phyloP scores from a whole-genome alignment of 2,113 vertebrate species.

The Motacilla alba region DNA sequence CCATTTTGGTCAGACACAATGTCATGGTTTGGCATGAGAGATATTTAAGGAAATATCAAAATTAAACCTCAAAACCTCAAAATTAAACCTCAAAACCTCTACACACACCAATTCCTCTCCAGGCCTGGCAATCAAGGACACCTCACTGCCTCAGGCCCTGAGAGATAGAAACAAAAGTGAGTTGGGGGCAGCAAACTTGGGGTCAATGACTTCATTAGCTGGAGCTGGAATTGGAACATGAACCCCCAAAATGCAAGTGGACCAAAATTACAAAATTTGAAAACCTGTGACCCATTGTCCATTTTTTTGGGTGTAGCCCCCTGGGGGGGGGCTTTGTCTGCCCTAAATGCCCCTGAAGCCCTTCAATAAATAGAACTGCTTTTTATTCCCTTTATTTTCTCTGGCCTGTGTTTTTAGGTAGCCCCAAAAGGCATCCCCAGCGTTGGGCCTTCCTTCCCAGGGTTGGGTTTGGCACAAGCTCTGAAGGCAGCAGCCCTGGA shows the following conservation, averaged over 20 bases:
- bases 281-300: neutral
- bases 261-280: fast-evolving
- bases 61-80: too few species aligned
- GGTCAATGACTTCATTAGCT: neutral
- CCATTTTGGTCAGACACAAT: neutral
- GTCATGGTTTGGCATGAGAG: neutral
- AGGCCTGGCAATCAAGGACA: neutral
- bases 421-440: neutral
- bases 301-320: neutral
- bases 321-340: neutral
- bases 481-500: neutral
- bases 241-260: neutral
- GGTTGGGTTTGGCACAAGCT: neutral
- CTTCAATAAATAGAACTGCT: neutral
- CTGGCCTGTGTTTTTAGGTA: neutral
- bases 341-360: neutral
- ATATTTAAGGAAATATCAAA: neutral
- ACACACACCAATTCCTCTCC: neutral
- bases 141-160: neutral
- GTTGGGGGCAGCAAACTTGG: neutral
- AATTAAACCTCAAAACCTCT: neutral
- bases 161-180: neutral
- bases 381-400: neutral
- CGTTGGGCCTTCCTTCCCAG: neutral
- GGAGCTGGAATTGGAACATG: neutral